Base-by-base conservation (phyloP, 2,888 invertebrate genomes). In the Phyllotreta striolata region DNA sequence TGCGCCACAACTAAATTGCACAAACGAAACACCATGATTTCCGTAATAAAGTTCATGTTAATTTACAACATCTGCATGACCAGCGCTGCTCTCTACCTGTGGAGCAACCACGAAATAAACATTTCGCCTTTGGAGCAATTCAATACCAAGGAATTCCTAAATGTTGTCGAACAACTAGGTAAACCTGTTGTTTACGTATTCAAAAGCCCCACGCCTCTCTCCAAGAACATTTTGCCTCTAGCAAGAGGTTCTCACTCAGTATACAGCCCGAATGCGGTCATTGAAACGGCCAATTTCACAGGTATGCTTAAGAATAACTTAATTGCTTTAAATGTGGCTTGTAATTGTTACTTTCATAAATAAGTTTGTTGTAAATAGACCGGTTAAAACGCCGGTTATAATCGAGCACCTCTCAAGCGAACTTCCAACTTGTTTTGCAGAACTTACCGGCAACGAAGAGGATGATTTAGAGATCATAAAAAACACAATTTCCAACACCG, bases 81-180 rank as follows among this genome's bases (percentile, higher is more conserved):
- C 52, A 70, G 74, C 55, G 73, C 70, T 24, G 72, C 74, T 6
- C 64, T 77, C 34, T 70, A 77, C 9, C 60, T 77, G 14, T 77
- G 76, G 76, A 77, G 77, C 63, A 76, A 73, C 24, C 69, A 76
- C 63, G 71, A 76, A 59, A 64, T 80, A 52, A 70, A 77, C 60
- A 69, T 80, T 51, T 78, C 80, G 10, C 78, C 81, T 5, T 69
- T 82, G 39, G 70, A 74, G 66, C 70, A 75, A 38, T 81, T 81
- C 63, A 75, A 73, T 40, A 74, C 76, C 47, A 75, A 76, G 14
- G 77, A 78, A 63, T 77, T 79, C 43, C 66, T 73, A 43, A 63
- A 75, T 62, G 68, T 81, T 61, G 60, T 73, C 14, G 69, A 73
- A 60, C 67, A 72, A 64, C 67, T 79, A 63, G 73, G 75, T 14